A percentile compares a stretch with the other conserved stretches of the same genome.
Conservation (phyloP, 2,113 vertebrate species). For the Ivindomyrus marchei region DNA sequence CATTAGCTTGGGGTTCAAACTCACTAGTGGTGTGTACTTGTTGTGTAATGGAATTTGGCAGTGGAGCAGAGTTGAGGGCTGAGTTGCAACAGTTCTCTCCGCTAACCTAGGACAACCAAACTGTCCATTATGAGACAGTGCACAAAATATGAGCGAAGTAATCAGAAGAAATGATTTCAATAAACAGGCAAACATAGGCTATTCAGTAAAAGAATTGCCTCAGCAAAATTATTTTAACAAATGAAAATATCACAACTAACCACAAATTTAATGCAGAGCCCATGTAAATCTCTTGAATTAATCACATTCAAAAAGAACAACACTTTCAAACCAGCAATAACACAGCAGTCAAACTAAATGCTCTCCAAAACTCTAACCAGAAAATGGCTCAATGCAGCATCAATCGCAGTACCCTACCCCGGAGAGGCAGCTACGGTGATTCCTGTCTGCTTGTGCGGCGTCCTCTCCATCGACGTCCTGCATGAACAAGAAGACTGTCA, state of each 20-base stretch:
- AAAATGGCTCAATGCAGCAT: background rate
- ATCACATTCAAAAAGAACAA: conserved; percentile 11
- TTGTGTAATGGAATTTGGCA: background rate
- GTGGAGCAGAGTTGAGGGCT: background rate
- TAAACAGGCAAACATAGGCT: background rate
- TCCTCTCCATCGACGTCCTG: background rate
- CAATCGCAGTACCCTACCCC: background rate
- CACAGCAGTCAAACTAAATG: background rate
- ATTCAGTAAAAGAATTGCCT: background rate
- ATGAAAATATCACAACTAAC: background rate
- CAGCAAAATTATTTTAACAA: background rate
- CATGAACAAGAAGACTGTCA: background rate
- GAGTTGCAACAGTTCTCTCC: background rate
- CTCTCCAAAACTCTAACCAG: background rate
- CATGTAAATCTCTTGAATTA: background rate
- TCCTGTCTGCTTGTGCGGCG: background rate
- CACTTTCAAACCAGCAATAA: background rate
- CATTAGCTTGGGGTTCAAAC: background rate
- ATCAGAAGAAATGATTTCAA: background rate
- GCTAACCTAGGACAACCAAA: background rate
- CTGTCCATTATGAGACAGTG: background rate
- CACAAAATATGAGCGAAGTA: background rate
- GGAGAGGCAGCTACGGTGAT: background rate
- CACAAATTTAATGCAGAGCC: background rate
- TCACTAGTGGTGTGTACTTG: background rate